Evolutionary conservation across 1,140 invertebrate genomes (phyloP).

Genomic region (Drosophila obscura): DNA sequence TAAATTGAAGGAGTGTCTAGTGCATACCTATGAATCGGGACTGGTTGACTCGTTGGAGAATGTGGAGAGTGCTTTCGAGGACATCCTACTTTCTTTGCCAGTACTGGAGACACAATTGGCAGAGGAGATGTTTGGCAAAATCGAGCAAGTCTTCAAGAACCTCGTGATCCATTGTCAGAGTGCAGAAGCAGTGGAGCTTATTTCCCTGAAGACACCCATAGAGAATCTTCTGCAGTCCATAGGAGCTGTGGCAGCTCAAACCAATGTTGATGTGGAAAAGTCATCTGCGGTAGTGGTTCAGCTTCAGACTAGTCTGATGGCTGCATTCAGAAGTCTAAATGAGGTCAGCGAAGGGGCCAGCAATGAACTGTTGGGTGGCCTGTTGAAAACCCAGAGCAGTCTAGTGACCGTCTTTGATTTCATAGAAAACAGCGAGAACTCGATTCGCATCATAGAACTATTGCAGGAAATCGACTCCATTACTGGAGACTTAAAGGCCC

Average conservation of each 20-base stretch:
- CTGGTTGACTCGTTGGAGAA: constrained; percentile 74
- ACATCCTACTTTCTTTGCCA: constrained; percentile 71
- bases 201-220: constrained; percentile 38
- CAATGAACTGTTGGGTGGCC: constrained; percentile 35
- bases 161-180: constrained; percentile 38
- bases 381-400: constrained; percentile 62
- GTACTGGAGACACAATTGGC: constrained; percentile 71
- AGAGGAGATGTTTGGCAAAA: constrained; percentile 73
- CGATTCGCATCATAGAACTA: constrained; percentile 70
- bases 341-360: constrained; percentile 59
- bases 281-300: constrained; percentile 63
- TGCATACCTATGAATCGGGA: constrained; percentile 79
- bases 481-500: constrained; percentile 52
- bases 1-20: constrained; percentile 75
- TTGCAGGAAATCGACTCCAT: constrained; percentile 77
- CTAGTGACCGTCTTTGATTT: constrained; percentile 74
- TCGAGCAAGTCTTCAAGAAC: constrained; percentile 41
- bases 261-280: constrained; percentile 69
- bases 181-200: constrained; percentile 10
- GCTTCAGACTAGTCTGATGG: constrained; percentile 73
- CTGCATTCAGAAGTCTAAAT: constrained; percentile 66
- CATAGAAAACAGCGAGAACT: constrained; percentile 70
- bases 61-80: constrained; percentile 77
- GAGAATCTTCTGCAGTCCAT: constrained; percentile 48
- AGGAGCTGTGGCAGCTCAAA: constrained; percentile 38